Percentiles rank a stretch among this genome's conserved stretches.
Evolutionary conservation across 1,140 invertebrate genomes (phyloP).

Genomic region (Caenorhabditis tropicalis): DNA sequence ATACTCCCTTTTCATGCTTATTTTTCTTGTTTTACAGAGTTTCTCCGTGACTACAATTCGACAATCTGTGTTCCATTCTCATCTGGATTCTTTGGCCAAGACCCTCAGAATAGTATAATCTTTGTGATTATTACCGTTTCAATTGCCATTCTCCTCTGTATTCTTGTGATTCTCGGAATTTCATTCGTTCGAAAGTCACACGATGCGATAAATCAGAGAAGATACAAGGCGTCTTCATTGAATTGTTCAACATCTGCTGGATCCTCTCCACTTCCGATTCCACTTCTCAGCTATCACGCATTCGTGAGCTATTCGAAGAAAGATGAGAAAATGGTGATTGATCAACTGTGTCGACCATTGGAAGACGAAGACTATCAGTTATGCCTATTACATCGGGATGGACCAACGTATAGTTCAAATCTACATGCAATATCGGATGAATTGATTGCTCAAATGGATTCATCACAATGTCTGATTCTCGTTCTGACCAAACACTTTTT

Average conservation of each 20-base stretch:
- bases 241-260: conserved; percentile 63
- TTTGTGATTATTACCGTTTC: conserved; percentile 47
- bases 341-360: conserved; percentile 62
- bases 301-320: conserved; percentile 65
- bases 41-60: conserved; percentile 46
- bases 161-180: conserved; percentile 47
- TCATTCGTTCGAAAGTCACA: conserved; percentile 54
- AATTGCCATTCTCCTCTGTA: conserved; percentile 26
- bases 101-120: conserved; percentile 53
- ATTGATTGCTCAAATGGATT: conserved; percentile 60
- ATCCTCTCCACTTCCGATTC: conserved; percentile 53
- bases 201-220: conserved; percentile 52
- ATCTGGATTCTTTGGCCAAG: conserved; percentile 54
- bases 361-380: conserved; percentile 57
- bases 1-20: conserved; percentile 10
- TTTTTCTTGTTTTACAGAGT: conserved; percentile 7
- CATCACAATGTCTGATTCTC: conserved; percentile 61
- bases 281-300: conserved; percentile 62
- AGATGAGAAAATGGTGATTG: conserved; percentile 62
- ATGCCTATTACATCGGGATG: conserved; percentile 63
- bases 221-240: conserved; percentile 64
- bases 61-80: conserved; percentile 54
- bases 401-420: conserved; percentile 47
- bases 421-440: conserved; percentile 63
- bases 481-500: conserved; percentile 64